phyloP scores from a whole-genome alignment of 1,140 invertebrate species.

The Ceratina japonica region DNA sequence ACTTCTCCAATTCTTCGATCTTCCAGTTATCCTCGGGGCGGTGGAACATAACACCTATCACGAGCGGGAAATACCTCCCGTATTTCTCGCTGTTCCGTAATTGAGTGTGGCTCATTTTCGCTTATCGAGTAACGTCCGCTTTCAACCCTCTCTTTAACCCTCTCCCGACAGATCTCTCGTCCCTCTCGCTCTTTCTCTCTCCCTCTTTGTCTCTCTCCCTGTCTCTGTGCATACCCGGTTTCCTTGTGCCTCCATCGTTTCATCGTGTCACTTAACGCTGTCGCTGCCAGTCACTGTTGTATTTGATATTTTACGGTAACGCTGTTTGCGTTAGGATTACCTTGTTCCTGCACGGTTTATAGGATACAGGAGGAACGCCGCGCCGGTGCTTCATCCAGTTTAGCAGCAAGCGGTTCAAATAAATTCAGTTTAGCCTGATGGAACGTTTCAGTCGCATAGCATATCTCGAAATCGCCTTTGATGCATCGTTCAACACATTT shows the following conservation, averaged over 20 bases:
- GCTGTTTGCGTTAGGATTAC: constrained; percentile 33
- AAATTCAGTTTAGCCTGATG: constrained; percentile 18
- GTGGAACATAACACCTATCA: neutral
- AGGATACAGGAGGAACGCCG: constrained; percentile 3
- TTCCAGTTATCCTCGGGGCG: neutral
- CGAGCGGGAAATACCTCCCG: neutral
- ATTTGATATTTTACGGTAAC: constrained; percentile 28
- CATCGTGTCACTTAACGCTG: constrained; percentile 25
- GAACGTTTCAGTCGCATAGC: neutral
- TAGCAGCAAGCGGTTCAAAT: constrained; percentile 9
- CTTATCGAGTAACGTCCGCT: neutral
- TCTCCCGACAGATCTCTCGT: no score
- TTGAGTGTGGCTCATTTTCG: constrained; percentile 18
- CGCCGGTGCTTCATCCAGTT: neutral
- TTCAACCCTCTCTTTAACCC: neutral
- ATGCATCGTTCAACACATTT: neutral
- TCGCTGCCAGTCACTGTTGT: constrained; percentile 25
- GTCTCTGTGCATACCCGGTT: neutral
- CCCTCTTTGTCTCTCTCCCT: neutral
- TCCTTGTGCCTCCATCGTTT: neutral
- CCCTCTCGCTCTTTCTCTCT: neutral
- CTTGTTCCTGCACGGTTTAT: constrained; percentile 15
- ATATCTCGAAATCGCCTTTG: neutral
- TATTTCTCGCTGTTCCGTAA: constrained; percentile 9
- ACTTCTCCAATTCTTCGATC: constrained; percentile 2